Percentiles rank a stretch among this genome's conserved stretches.
These are phyloP conservation scores for Caranx ignobilis DNA, from an alignment of 2,113 vertebrate genomes.

Conservation along the genomic window DNA sequence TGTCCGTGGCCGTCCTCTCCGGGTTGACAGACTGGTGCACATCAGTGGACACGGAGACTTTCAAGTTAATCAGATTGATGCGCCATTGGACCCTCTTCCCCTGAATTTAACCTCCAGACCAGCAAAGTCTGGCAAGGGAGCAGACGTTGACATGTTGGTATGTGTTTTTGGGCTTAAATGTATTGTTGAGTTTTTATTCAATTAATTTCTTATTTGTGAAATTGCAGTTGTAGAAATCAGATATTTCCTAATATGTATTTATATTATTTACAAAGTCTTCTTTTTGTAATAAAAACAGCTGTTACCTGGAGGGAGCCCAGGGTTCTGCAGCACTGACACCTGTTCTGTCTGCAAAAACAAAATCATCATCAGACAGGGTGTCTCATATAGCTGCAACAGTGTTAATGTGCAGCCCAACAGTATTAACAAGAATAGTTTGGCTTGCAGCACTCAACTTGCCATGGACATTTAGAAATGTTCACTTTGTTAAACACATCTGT, in stretches of 20 bases:
- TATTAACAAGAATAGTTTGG: too few relatives aligned
- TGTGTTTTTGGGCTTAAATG: not conserved
- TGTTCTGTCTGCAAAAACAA: too few relatives aligned
- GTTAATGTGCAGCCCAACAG: too few relatives aligned
- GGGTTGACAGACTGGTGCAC: constrained; percentile 91
- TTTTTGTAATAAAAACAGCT: not conserved
- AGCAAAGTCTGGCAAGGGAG: constrained; percentile 78
- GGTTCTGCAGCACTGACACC: not conserved
- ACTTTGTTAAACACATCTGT: too few relatives aligned
- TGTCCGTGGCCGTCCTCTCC: constrained; percentile 87
- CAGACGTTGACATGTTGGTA: constrained; percentile 86
- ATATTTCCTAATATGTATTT: not conserved
- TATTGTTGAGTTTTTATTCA: not conserved
- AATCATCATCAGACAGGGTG: too few relatives aligned
- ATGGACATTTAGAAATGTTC: too few relatives aligned
- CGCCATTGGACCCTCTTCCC: constrained; percentile 89
- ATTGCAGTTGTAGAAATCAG: not conserved
- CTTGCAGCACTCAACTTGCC: too few relatives aligned
- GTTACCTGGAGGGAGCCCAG: not conserved
- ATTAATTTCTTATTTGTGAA: too few relatives aligned
- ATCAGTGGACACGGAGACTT: constrained; percentile 95
- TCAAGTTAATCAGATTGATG: constrained; percentile 94
- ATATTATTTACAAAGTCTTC: not conserved
- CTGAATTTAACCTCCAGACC: constrained; percentile 80
- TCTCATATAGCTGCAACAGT: too few relatives aligned